Base-by-base conservation (phyloP, 2,888 invertebrate genomes). In the Coecobrya sp. region DNA sequence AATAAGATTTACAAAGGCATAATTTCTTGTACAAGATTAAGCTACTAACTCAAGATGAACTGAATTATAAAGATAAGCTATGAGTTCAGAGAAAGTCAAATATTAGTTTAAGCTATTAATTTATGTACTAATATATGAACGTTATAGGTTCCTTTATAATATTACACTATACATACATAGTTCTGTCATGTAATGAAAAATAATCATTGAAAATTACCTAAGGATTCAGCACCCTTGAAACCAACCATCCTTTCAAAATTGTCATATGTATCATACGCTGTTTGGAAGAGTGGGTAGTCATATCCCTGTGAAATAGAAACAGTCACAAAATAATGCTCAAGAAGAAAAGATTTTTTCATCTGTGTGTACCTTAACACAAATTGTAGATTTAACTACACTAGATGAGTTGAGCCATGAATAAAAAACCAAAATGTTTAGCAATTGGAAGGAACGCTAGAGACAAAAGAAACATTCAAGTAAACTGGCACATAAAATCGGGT, bases 201-300 rank as follows among this genome's bases (percentile, higher is more conserved):
- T 36, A 2, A 36, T 36, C 36, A 36, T 36, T 36, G 7, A 36
- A 45, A 70, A 93, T 94, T 92, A 95, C 95, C 95, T 70, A 94
- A 86, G 70, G 93, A 93, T 93, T 94, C 94, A 1, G 94, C 86
- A 73, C 93, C 90, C 59, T 93, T 93, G 65, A 94, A 94, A 82
- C 87, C 92, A 85, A 94, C 94, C 79, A 94, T 92, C 49, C 93
- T 91, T 8, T 84, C 94, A 90, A 94, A 94, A 91, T 94, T 95
- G 5, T 94, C 94, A 92, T 93, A 95, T 42, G 94, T 94, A 86
- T 95, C 95, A 86, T 93, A 95, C 16, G 94, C 93, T 3, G 95
- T 95, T 86, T 94, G 92, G 90, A 92, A 94, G 22, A 94, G 76
- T 8, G 95, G 94, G 70, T 95, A 95, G 91, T 95, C 94, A 81